Conservation (phyloP, 2,797 vertebrate species). For the Onychomys leucogaster region DNA sequence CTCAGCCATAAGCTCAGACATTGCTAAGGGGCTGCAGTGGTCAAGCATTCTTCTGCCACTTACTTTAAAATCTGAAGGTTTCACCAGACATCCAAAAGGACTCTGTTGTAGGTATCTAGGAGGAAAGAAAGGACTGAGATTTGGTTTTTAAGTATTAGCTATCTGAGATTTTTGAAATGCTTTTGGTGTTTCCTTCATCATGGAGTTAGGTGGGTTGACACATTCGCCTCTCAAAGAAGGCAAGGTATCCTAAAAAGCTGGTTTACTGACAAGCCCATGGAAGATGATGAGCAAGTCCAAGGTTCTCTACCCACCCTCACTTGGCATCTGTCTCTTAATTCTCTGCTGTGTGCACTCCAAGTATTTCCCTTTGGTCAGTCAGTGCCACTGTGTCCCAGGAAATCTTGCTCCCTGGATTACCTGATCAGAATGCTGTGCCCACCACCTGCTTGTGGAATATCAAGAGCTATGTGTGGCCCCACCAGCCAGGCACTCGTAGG, state of each 20-base stretch:
- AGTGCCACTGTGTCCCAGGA: background rate
- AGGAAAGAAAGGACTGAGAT: accelerated
- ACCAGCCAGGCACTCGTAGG: background rate
- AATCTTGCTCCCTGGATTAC: background rate
- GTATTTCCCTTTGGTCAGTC: background rate
- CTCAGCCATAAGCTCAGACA: background rate
- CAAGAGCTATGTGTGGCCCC: accelerated
- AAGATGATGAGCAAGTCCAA: accelerated
- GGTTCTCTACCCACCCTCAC: background rate
- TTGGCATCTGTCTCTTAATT: background rate
- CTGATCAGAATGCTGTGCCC: background rate
- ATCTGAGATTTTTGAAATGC: background rate
- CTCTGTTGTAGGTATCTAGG: accelerated
- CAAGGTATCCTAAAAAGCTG: accelerated
- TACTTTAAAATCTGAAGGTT: background rate
- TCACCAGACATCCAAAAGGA: background rate
- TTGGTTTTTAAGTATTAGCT: background rate
- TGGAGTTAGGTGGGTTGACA: too few species aligned
- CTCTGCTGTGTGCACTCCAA: accelerated
- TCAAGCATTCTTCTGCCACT: too few species aligned
- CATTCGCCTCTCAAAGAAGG: background rate
- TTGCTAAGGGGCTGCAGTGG: background rate
- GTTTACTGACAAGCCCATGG: background rate
- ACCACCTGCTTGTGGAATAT: accelerated
- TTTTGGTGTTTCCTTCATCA: background rate